phyloP scores from a whole-genome alignment of 2,797 vertebrate species.

The Taenioides sp. region DNA sequence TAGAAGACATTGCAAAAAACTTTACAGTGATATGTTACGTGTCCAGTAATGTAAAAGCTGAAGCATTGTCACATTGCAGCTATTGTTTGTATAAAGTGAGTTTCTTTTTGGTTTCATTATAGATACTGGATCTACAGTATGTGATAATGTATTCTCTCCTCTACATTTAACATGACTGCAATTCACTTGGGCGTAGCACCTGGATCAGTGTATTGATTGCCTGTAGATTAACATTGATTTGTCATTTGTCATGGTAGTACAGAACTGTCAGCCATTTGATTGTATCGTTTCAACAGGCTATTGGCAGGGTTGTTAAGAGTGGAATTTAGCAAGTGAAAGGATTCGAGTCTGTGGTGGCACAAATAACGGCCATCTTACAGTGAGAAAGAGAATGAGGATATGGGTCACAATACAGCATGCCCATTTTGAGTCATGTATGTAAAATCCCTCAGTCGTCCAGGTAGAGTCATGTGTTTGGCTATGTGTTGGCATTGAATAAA shows the following conservation, averaged over 20 bases:
- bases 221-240: neutral
- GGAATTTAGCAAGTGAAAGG: neutral
- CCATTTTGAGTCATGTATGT: neutral
- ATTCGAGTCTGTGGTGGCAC: neutral
- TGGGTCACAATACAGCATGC: neutral
- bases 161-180: neutral
- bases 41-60: neutral
- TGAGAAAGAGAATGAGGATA: neutral
- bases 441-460: too few relatives aligned
- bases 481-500: neutral
- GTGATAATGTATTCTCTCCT: neutral
- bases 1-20: neutral
- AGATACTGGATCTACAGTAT: constrained; percentile 4
- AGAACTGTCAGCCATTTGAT: neutral
- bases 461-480: neutral
- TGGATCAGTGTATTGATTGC: neutral
- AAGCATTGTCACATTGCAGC: neutral
- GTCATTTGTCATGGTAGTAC: neutral
- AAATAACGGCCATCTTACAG: neutral
- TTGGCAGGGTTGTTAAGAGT: neutral
- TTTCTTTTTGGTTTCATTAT: constrained; percentile 2
- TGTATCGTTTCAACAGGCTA: neutral
- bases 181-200: neutral
- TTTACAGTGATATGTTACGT: too few relatives aligned
- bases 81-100: constrained; percentile 1